Evolutionary conservation across 2,888 invertebrate species (phyloP), one percentile per base, ranked within the genome.

Genomic region (Dicyrtoma fusca): DNA sequence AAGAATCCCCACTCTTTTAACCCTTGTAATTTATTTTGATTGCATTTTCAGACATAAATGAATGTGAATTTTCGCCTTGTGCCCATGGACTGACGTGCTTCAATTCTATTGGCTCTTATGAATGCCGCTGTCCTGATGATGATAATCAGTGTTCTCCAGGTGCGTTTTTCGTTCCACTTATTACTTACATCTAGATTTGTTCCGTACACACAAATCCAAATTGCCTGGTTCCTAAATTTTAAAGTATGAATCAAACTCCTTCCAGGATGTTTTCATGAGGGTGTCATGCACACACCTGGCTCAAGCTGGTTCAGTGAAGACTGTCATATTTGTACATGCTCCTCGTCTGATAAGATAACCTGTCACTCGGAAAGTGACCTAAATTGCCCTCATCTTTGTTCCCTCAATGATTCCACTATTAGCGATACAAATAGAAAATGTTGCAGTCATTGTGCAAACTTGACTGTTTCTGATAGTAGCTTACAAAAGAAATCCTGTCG

Each of bases 11-110:
- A 34, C 34, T 34, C 4, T 49, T 49, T 49, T 19, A 49, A 10
- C 49, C n/a, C 49, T n/a, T 23, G 13, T 23, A 11, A 23, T 34
- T 25, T 61, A 19, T 25, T 61, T n/a, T 21, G n/a, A 55, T 55
- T 53, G 0, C 51, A 11, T 42, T 85, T 86, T 19, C 84, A 91
- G 94, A 94, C 86, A 88, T 93, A 71, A 89, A 94, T 84, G 94
- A 94, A 84, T 94, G 95, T 83, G 85, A 86, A 81, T 89, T 89
- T 82, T 88, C 92, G 85, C 91, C 91, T 74, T 95, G 95, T 83
- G 92, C 92, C 83, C 87, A 88, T 59, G 89, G 88, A 80, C 90
- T 92, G 79, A 87, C 87, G 79, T 95, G 94, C 84, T 86, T 90
- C 80, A 94, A 94, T 84, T 89, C 87, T 10, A 89, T 91, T 62